A percentile compares a stretch with the other conserved stretches of the same genome.
Evolutionary conservation across 1,140 invertebrate species (phyloP).

Genomic region (Centruroides vittatus): DNA sequence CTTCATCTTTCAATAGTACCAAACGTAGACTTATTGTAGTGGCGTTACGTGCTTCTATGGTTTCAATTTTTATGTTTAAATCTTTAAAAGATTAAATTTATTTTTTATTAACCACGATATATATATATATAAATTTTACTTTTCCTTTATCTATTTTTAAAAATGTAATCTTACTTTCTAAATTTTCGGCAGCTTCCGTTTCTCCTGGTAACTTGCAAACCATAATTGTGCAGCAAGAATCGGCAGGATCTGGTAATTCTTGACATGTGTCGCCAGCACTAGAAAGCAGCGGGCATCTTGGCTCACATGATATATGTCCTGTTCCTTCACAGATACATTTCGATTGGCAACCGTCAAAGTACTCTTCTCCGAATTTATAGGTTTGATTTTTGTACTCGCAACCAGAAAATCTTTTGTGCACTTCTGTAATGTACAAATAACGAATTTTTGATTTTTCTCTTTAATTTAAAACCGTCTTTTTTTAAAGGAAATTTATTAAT

Average conservation of each 20-base stretch:
- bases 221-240: slow-evolving; percentile 29
- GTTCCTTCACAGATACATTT: slow-evolving; percentile 21
- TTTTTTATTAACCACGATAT: too few species aligned
- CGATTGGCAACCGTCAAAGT: slow-evolving; percentile 20
- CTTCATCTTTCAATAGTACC: neutral
- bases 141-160: too few species aligned
- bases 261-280: slow-evolving; percentile 7
- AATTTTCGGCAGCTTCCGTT: neutral
- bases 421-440: too few species aligned
- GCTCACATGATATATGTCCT: slow-evolving; percentile 20
- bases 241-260: slow-evolving; percentile 21
- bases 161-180: neutral
- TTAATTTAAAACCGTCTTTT: too few species aligned
- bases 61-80: slow-evolving; percentile 11
- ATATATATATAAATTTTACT: too few species aligned
- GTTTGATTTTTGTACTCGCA: slow-evolving; percentile 9
- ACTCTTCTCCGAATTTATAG: slow-evolving; percentile 22
- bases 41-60: slow-evolving; percentile 44
- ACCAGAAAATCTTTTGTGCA: slow-evolving; percentile 8
- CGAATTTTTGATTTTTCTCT: too few species aligned
- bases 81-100: neutral
- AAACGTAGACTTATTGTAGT: slow-evolving; percentile 61
- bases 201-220: slow-evolving; percentile 23
- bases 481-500: too few species aligned
- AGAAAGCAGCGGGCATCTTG: slow-evolving; percentile 17